Evolutionary conservation across 2,797 vertebrate species (phyloP).

Genomic region (Hapalemur alaotrensis): DNA sequence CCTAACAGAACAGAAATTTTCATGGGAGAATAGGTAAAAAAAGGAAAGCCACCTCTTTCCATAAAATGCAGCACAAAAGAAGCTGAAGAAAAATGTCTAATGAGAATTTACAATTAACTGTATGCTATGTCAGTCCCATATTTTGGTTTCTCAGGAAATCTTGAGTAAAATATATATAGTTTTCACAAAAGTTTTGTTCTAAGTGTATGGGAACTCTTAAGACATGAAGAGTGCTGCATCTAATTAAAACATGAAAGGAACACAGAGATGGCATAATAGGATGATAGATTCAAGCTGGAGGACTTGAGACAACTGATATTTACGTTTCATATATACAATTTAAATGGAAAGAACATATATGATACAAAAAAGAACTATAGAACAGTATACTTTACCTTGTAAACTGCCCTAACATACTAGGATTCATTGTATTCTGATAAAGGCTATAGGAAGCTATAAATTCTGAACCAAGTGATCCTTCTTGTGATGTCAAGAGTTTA

Average conservation of each 20-base stretch:
- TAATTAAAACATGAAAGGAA: background rate
- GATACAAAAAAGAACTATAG: background rate
- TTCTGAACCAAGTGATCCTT: conserved; percentile 82
- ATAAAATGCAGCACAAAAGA: background rate
- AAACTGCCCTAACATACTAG: conserved; percentile 85
- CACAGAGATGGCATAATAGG: background rate
- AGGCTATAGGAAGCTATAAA: conserved; percentile 76
- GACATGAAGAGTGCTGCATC: background rate
- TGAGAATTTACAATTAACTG: background rate
- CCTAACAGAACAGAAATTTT: background rate
- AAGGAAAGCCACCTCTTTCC: background rate
- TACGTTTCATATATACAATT: background rate
- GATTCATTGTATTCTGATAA: conserved; percentile 81
- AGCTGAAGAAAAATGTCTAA: background rate
- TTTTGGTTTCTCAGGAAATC: background rate
- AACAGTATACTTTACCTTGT: conserved; percentile 80
- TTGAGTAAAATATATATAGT: background rate
- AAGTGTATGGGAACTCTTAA: background rate
- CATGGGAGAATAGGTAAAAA: background rate
- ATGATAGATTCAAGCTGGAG: background rate
- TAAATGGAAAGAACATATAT: background rate
- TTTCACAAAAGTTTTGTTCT: background rate
- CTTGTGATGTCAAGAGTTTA: conserved; percentile 84
- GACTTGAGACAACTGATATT: background rate
- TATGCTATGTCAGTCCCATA: background rate